Percentiles rank a stretch among this genome's conserved stretches.
Conservation (phyloP, 2,888 invertebrate genomes). For the Chorisops tibialis region DNA sequence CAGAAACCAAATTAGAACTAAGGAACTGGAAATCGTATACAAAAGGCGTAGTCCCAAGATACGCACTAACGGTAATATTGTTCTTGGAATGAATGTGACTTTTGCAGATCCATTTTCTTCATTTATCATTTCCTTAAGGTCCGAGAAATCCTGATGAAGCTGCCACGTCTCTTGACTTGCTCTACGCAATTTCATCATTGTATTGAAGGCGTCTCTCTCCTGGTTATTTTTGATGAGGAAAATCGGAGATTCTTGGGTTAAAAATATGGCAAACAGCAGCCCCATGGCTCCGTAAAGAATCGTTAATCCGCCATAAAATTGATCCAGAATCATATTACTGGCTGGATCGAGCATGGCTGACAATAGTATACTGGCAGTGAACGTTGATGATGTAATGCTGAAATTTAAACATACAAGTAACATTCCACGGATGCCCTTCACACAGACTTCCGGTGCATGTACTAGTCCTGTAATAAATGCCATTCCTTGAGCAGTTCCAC, state of each 20-base stretch:
- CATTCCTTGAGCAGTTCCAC: background rate
- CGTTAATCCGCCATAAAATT: background rate
- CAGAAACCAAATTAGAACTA: background rate
- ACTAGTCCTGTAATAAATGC: background rate
- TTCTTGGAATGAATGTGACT: background rate
- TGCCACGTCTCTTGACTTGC: slow-evolving; percentile 4
- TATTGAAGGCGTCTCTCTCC: background rate
- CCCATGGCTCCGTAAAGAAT: slow-evolving; percentile 1
- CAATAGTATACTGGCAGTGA: background rate
- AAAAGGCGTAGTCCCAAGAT: background rate
- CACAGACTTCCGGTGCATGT: background rate
- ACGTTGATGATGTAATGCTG: background rate
- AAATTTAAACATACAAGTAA: background rate
- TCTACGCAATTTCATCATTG: background rate
- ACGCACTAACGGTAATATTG: background rate
- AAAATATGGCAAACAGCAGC: background rate
- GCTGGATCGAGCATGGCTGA: background rate
- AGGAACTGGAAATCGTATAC: background rate
- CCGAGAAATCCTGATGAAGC: background rate
- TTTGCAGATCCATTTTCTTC: background rate
- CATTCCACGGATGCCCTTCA: background rate
- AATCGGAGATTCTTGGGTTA: background rate
- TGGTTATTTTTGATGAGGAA: slow-evolving; percentile 7
- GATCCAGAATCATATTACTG: background rate
- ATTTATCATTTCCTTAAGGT: slow-evolving; percentile 1